Evolutionary conservation across 2,888 invertebrate species (phyloP), one percentile per base, ranked within the genome.

Genomic region (Leptodirus hochenwartii): DNA sequence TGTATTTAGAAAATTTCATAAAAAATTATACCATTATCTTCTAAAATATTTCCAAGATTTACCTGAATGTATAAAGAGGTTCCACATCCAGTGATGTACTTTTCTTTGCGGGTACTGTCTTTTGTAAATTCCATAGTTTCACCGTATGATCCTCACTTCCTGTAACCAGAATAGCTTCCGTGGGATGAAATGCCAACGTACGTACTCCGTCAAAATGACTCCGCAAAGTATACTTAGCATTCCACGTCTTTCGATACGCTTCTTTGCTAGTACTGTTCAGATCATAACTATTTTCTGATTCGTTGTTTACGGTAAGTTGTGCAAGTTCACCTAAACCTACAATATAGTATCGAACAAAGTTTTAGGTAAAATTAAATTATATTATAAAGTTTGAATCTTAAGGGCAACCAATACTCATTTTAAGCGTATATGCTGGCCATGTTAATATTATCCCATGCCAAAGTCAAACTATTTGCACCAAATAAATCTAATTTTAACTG

Each of bases 101-200:
- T 69, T 93, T 93, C 66, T 95, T 95, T 36, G 91, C 88, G 43
- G 90, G 90, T 43, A 91, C 88, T 31, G 93, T 93, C 62, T 93
- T 93, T 56, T 93, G 93, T 42, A 98, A 66, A 66, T 98, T 98
- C 98, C 98, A 99, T 51, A 98, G 62, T 61, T 99, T 99, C 24
- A 98, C 66, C 28, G 96, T 96, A 57, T 95, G 91, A 63, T 99
- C 98, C 58, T 99, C 98, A 33, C 91, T 91, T 22, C 93, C 96
- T 15, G 98, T 96, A 48, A 98, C 85, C 35, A 98, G 66, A 34
- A 96, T 90, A 34, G 93, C 84, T 53, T 96, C 95, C 38, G 78
- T 79, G 31, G 95, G 93, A 60, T 90, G 90, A 64, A 91, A 91
- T 42, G 85, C 85, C 34, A 91, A 62, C 36, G 88, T 82, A 46